Base-by-base conservation (phyloP, 2,113 vertebrate species). In the Ascaphus truei region DNA sequence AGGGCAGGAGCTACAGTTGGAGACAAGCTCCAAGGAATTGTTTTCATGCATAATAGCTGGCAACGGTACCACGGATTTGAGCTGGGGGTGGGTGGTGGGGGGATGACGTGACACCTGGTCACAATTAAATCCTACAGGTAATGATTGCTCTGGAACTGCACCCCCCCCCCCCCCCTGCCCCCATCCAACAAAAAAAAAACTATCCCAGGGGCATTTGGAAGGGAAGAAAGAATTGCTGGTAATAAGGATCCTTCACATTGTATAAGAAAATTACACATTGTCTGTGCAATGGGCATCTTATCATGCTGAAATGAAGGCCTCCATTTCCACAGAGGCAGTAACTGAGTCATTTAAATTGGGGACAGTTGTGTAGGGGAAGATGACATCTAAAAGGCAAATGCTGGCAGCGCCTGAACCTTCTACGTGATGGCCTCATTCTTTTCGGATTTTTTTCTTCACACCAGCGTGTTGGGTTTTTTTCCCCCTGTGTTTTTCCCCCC, bases 71-170 rank as follows among this genome's bases (percentile, higher is more conserved):
- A 69, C 75, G 73, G 75, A 73, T 65, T 85, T 83, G 81, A n/a
- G 82, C 81, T 55, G 58, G 57, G 62, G 27, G 64, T 75, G 11
- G 22, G 5, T 22, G 3, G 4, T 1, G 26, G n/a, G 3, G 4
- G 4, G 26, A 22, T 36, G 25, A 33, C 11, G 6, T 15, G n/a
- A 13, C 9, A 29, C 16, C 77, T 64, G 76, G 74, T 73, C 73
- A 55, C 74, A 81, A 80, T 81, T 80, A 76, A 74, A 78, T 79
- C 77, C 83, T 29, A 73, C 6, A 65, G 78, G 81, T 84, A 81
- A 80, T 84, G 82, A 84, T 84, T 81, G 80, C 78, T 78, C 75
- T 57, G 80, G 81, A 87, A 83, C 79, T n/a, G n/a, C n/a, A n/a
- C n/a, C n/a, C n/a, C n/a, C n/a, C n/a, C n/a, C n/a, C n/a, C n/a